Base-by-base conservation (phyloP, 2,113 vertebrate species). In the Silurus glanis region DNA sequence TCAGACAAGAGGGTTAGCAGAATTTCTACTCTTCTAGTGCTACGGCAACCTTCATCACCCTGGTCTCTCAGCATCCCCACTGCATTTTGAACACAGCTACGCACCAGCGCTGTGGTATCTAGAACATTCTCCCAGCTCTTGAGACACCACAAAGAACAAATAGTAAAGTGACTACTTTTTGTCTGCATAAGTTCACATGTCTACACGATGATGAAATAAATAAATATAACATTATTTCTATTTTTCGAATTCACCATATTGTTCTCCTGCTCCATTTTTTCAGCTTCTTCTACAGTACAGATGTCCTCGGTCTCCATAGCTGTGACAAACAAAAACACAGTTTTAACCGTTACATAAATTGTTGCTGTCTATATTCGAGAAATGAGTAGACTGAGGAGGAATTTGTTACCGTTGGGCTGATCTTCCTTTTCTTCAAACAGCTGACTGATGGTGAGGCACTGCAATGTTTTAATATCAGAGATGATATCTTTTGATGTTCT, bases 11-110 rank as follows among this genome's bases (percentile, higher is more conserved):
- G 94, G n/a, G 91, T 88, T 47, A 99, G 95, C 2, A 99, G 95
- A 14, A 98, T 93, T 88, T 96, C 91, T 78, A 99, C 95, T 85
- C 98, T 93, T 74, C 58, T 92, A 59, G 94, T 95, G 80, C 95
- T 96, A 49, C 97, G 96, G 12, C 87, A 76, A 0, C 92, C 83
- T 25, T 91, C 66, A 55, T 95, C 92, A 0, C 91, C 91, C 82
- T 94, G 94, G 90, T 99, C 98, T 66, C 91, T 91, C 0, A 99
- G 94, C 95, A 97, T 96, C 16, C 97, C 94, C 28, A 98, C 97
- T 1, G 98, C 97, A 3, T 94, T 94, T 89, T 98, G 98, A 28
- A 99, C 95, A 53, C 97, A 99, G 93, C 96, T 98, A 23, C 94
- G 93, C 87, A 99, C 91, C 45, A 99, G 93, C 0, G 93, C 90